Percentiles rank a stretch among this genome's conserved stretches.
Evolutionary conservation across 2,888 invertebrate genomes (phyloP).

Genomic region (Keiferia lycopersicella): DNA sequence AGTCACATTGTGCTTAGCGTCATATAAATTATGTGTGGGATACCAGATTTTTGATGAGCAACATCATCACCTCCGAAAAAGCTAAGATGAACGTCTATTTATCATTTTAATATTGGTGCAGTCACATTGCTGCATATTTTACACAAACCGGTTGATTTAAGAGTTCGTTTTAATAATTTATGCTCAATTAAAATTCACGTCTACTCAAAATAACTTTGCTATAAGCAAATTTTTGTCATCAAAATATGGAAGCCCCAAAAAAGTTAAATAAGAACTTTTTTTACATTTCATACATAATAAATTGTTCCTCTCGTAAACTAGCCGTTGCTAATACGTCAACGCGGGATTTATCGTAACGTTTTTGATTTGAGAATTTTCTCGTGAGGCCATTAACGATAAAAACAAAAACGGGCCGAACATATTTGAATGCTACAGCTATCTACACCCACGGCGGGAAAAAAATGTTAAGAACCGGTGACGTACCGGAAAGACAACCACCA

Average conservation of each 20-base stretch:
- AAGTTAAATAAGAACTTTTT: conserved; percentile 27
- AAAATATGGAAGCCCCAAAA: conserved; percentile 25
- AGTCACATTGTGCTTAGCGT: conserved; percentile 14
- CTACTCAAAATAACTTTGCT: conserved; percentile 18
- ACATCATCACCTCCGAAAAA: background rate
- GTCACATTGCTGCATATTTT: conserved; percentile 25
- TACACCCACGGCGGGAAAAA: conserved; percentile 56
- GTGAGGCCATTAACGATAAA: conserved; percentile 52
- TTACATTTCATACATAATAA: conserved; percentile 32
- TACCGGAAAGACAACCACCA: conserved; percentile 49
- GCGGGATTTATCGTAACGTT: conserved; percentile 42
- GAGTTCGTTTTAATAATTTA: conserved; percentile 21
- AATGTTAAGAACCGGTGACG: conserved; percentile 49
- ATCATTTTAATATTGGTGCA: conserved; percentile 27
- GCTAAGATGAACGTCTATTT: conserved; percentile 6
- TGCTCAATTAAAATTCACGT: conserved; percentile 25
- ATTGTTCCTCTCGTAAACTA: conserved; percentile 34
- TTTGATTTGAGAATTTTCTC: conserved; percentile 53
- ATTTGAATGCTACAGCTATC: conserved; percentile 53
- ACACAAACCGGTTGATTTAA: conserved; percentile 24
- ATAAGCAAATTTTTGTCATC: conserved; percentile 28
- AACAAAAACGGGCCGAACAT: conserved; percentile 43
- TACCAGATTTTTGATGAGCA: too few relatives aligned
- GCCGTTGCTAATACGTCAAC: conserved; percentile 36
- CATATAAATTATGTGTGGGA: background rate